Evolutionary conservation across 2,888 invertebrate species (phyloP).

Genomic region (Matsumyia berberina): DNA sequence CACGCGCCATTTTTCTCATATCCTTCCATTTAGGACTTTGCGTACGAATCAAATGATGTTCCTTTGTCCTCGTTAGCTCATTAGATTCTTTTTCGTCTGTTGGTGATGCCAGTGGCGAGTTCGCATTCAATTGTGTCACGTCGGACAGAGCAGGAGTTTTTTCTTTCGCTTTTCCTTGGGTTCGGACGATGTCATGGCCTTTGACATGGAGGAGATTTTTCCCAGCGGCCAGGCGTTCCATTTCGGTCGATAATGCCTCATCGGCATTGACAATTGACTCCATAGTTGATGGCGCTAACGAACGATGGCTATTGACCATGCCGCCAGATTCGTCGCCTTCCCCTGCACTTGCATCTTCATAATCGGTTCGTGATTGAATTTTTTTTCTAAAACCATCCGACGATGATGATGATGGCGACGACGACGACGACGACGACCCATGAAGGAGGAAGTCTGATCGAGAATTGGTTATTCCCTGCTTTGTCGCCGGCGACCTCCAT

Average conservation of each 20-base stretch:
- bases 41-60: slow-evolving; percentile 35
- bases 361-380: slow-evolving; percentile 73
- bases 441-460: slow-evolving; percentile 36
- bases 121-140: slow-evolving; percentile 59
- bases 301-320: slow-evolving; percentile 40
- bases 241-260: slow-evolving; percentile 59
- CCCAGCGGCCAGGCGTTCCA: slow-evolving; percentile 2
- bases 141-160: slow-evolving; percentile 43
- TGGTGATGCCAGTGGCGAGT: slow-evolving; percentile 33
- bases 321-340: neutral
- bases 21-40: slow-evolving; percentile 37
- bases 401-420: neutral
- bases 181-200: slow-evolving; percentile 63
- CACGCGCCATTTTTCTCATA: slow-evolving; percentile 36
- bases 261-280: slow-evolving; percentile 69
- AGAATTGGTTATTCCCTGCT: slow-evolving; percentile 52
- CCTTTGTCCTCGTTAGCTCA: slow-evolving; percentile 48
- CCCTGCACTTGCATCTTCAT: slow-evolving; percentile 61
- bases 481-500: slow-evolving; percentile 52
- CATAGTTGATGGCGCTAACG: slow-evolving; percentile 47
- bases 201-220: slow-evolving; percentile 40
- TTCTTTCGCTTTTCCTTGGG: slow-evolving; percentile 33
- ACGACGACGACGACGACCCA: slow-evolving; percentile 21
- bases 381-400: slow-evolving; percentile 43
- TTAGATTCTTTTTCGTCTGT: slow-evolving; percentile 54